A percentile compares a stretch with the other conserved stretches of the same genome.
Conservation (phyloP, 2,888 invertebrate species). For the Drosophila pseudotalamancana region DNA sequence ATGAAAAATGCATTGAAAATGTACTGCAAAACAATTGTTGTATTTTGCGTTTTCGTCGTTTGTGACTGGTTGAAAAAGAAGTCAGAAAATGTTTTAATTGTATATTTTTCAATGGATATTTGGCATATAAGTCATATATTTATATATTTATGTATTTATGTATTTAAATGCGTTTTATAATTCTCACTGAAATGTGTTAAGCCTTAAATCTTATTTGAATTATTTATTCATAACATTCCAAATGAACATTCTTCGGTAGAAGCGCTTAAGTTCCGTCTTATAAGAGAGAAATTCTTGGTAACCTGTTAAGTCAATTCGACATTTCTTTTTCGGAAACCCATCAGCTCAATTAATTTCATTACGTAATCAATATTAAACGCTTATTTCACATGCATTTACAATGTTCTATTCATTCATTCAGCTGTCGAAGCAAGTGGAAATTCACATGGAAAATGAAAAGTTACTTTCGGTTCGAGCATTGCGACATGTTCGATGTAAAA, state of each 20-base stretch:
- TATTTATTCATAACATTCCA: conserved; percentile 1
- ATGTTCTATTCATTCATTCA: conserved; percentile 26
- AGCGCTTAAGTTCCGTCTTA: not conserved
- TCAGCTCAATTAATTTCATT: conserved; percentile 68
- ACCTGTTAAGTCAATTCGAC: conserved; percentile 41
- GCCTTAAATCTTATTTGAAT: conserved; percentile 2
- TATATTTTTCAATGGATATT: not conserved
- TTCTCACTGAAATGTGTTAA: not conserved
- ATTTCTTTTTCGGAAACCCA: conserved; percentile 30
- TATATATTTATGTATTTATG: not conserved
- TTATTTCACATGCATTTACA: conserved; percentile 30
- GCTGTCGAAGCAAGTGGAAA: conserved; percentile 9
- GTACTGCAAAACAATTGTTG: conserved; percentile 87
- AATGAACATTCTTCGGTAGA: not conserved
- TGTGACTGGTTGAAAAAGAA: conserved; percentile 78
- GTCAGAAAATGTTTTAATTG: too few relatives aligned
- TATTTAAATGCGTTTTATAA: not conserved
- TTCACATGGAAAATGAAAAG: conserved; percentile 3
- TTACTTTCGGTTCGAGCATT: conserved; percentile 2
- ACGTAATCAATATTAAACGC: conserved; percentile 50
- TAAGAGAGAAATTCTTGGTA: not conserved
- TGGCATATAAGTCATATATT: not conserved
- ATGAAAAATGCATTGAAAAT: conserved; percentile 89
- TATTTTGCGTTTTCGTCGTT: conserved; percentile 81
- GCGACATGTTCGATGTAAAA: not conserved